Conservation (phyloP, 30 jellyfish, hydroid and myxozoan species). For the Hydra vulgaris region DNA sequence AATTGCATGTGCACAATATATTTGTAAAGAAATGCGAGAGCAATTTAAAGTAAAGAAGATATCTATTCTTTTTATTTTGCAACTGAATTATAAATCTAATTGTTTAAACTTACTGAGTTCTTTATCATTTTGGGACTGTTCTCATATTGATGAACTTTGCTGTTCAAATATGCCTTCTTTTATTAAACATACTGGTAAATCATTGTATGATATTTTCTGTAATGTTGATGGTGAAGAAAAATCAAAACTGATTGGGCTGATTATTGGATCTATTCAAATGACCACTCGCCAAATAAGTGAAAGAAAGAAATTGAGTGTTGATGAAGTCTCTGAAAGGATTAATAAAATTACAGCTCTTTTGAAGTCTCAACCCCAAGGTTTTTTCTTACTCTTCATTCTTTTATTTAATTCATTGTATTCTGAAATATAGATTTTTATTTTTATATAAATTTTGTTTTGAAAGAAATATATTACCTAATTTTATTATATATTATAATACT, state of each 20-base stretch:
- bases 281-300: background rate
- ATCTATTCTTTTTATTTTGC: conserved; percentile 11
- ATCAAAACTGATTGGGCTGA: background rate
- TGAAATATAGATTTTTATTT: too few relatives aligned
- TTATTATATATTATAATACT: too few relatives aligned
- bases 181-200: conserved; percentile 17
- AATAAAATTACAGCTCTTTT: background rate
- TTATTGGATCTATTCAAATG: background rate
- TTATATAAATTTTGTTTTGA: too few relatives aligned
- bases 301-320: background rate
- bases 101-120: conserved; percentile 15
- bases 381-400: background rate
- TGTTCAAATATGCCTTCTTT: conserved; percentile 39
- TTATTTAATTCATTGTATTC: too few relatives aligned
- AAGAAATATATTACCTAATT: too few relatives aligned
- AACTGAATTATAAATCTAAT: conserved; percentile 1
- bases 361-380: background rate
- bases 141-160: conserved; percentile 69
- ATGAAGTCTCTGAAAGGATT: background rate
- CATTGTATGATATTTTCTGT: conserved; percentile 32
- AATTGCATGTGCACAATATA: background rate
- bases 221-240: background rate
- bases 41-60: background rate
- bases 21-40: background rate
- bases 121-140: conserved; percentile 35